Base-by-base conservation (phyloP, 2,113 vertebrate genomes). In the Ammodramus savannarum region DNA sequence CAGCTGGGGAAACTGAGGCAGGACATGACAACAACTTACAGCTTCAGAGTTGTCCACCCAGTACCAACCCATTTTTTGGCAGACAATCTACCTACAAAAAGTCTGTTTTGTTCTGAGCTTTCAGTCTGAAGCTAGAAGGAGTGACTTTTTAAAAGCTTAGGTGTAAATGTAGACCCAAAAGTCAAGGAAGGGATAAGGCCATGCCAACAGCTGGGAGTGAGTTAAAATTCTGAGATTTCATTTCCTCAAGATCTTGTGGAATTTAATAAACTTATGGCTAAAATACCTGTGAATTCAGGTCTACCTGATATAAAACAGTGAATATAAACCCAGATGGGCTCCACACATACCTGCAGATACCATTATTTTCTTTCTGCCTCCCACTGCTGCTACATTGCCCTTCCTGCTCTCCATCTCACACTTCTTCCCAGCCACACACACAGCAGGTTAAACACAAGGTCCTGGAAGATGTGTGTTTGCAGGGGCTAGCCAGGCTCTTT, bases 11-110 rank as follows among this genome's bases (percentile, higher is more conserved):
- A 68, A 55, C 39, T 27, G 62, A 87, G 83, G 66, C 39, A 76
- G 41, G 18, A 29, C 20, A 15, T 11, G 11, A 46, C 0, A 0
- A 57, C 51, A 51, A 3, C 13, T 39, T 26, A 32, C 7, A 41
- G 21, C 62, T 89, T 65, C 65, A 41, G 55, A 22, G 34, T 10
- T 41, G 41, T 34, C 59, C 39, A 26, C 26, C 20, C 31, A 4
- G 2, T 58, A 46, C 58, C 66, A 74, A 51, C 38, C 34, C 21
- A 7, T 32, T 38, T 52, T 82, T 67, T 78, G 69, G 32, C 65
- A 84, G 49, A 44, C 11, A 39, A 11, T 58, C 26, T 14, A 65
- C 55, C 55, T 43, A 12, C 34, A 73, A 46, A 54, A 71, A 20
- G 15, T 31, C 67, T 66, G 0, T 41, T 75, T 83, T 44, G 22